Conservation (phyloP, 2,797 vertebrate genomes). For the Catamblyrhynchus diadema region DNA sequence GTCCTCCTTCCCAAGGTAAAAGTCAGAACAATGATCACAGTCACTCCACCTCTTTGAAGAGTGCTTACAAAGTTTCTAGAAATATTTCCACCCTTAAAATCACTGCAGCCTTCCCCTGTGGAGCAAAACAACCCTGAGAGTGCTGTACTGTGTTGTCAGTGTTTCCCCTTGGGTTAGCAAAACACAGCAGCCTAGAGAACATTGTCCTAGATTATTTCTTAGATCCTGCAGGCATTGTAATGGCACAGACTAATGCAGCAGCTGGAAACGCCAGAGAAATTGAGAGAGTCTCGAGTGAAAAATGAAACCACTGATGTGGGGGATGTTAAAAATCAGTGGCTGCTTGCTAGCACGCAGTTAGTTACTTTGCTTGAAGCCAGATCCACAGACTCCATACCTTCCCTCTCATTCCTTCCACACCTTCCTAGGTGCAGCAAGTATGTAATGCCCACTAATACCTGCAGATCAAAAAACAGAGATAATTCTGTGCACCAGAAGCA, state of each 20-base stretch:
- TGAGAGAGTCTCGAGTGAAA: constrained; percentile 24
- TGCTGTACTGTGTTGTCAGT: background rate
- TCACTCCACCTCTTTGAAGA: background rate
- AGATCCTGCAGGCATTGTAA: constrained; percentile 42
- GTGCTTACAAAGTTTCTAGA: background rate
- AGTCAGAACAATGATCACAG: background rate
- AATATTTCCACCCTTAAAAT: background rate
- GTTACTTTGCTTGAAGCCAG: constrained; percentile 26
- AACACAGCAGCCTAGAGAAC: constrained; percentile 37
- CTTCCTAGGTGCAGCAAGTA: background rate
- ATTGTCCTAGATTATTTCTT: constrained; percentile 38
- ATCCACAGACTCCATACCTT: background rate
- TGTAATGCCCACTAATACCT: background rate
- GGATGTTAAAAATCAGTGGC: background rate
- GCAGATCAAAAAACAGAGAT: background rate
- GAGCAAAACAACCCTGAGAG: background rate
- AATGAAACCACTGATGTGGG: background rate
- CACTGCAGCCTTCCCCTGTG: background rate
- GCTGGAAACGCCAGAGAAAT: constrained; percentile 27
- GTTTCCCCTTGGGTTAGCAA: constrained; percentile 15
- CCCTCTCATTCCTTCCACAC: background rate
- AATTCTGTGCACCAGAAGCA: background rate
- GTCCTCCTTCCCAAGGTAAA: background rate
- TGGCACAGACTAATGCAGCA: constrained; percentile 32
- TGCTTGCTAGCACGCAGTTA: background rate